A percentile compares a stretch with the other conserved stretches of the same genome.
Evolutionary conservation across 2,797 vertebrate species (phyloP).

Genomic region (Gymnoscopelus microlampas): DNA sequence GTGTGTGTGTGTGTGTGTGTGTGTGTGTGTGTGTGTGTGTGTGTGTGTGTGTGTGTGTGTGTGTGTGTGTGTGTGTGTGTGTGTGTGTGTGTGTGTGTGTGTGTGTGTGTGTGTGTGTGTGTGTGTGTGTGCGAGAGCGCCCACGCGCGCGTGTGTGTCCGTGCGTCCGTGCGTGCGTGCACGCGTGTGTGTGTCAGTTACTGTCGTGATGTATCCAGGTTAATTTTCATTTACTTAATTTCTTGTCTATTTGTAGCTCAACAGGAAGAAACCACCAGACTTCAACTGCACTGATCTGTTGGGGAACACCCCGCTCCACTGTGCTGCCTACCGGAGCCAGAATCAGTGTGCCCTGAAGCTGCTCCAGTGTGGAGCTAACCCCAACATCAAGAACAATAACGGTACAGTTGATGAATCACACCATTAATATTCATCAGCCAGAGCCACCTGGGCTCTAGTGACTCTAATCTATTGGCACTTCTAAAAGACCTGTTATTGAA

Average conservation of each 20-base stretch:
- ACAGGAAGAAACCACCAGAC: slow-evolving; percentile 88
- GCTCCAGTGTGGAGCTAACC: slow-evolving; percentile 87
- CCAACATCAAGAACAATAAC: slow-evolving; percentile 89
- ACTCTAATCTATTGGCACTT: neutral
- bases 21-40: neutral
- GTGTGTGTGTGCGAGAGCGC: neutral
- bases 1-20: neutral
- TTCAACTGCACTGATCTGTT: slow-evolving; percentile 92
- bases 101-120: too few relatives aligned
- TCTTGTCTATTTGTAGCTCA: slow-evolving; percentile 79
- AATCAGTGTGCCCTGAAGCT: slow-evolving; percentile 91
- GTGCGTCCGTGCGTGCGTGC: neutral
- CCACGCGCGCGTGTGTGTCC: too few relatives aligned
- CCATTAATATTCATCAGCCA: neutral
- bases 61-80: neutral
- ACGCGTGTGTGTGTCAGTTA: neutral
- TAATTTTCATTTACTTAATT: neutral
- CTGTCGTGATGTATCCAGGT: neutral
- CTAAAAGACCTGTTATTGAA: too few relatives aligned
- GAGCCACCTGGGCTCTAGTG: slow-evolving; percentile 2
- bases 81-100: neutral
- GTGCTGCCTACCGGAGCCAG: slow-evolving; percentile 93
- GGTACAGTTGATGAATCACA: slow-evolving; percentile 72
- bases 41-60: neutral
- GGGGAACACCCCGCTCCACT: slow-evolving; percentile 96